Evolutionary conservation across 2,888 invertebrate genomes (phyloP).

Genomic region (Acanthopleura granulata): DNA sequence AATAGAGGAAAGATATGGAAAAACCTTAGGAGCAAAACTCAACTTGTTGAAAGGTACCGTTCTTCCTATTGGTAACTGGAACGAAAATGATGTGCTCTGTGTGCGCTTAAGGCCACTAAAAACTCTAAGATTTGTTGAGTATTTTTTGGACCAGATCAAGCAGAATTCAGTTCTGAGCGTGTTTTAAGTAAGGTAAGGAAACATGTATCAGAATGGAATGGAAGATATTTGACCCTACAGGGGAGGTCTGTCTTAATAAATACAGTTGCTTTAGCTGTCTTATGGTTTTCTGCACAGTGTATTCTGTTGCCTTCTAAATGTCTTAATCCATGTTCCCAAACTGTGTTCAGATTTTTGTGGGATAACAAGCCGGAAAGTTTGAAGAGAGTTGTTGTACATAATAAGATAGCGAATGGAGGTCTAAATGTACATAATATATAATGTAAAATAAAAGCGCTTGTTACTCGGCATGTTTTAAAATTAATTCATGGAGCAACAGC

Average conservation of each 20-base stretch:
- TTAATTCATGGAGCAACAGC: conserved; percentile 1
- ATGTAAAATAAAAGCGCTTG: conserved; percentile 4
- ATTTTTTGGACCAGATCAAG: background rate
- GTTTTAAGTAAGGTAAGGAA: conserved; percentile 1
- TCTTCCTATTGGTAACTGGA: conserved; percentile 34
- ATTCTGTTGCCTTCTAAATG: background rate
- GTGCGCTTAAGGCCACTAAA: background rate
- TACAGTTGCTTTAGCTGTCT: background rate
- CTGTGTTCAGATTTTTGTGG: conserved; percentile 19
- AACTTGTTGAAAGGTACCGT: conserved; percentile 32
- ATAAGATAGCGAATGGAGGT: background rate
- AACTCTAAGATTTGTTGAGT: background rate
- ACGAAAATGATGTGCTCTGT: background rate
- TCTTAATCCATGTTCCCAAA: background rate
- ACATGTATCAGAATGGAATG: background rate
- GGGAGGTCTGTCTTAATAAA: conserved; percentile 6
- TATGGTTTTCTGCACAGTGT: conserved; percentile 11
- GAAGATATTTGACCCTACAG: background rate
- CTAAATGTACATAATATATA: background rate
- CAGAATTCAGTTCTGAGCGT: background rate
- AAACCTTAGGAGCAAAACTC: conserved; percentile 30
- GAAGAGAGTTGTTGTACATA: conserved; percentile 7
- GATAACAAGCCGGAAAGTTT: background rate
- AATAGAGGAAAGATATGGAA: conserved; percentile 17
- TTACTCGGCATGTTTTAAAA: conserved; percentile 1